phyloP scores from a whole-genome alignment of 2,797 vertebrate genomes.

The Cyclura pinguis region DNA sequence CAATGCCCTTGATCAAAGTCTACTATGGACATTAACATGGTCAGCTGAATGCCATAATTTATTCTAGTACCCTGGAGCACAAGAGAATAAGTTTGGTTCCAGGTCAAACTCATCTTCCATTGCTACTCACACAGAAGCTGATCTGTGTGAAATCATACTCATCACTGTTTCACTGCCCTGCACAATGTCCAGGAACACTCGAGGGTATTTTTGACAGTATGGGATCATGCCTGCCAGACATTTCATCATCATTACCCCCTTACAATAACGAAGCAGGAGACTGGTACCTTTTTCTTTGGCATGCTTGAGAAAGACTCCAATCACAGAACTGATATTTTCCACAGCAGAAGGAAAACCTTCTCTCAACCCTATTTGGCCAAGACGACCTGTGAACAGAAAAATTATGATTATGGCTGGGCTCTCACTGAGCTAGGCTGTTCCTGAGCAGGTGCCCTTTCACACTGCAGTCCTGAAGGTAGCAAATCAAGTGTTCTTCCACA shows the following conservation, averaged over 20 bases:
- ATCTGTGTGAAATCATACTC: background rate
- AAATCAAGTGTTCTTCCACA: background rate
- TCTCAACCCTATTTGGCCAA: slow-evolving; percentile 91
- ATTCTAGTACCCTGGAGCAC: background rate
- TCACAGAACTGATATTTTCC: slow-evolving; percentile 87
- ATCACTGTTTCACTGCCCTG: background rate
- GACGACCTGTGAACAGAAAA: slow-evolving; percentile 79
- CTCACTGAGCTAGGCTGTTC: background rate
- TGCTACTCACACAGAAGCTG: background rate
- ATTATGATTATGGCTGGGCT: background rate
- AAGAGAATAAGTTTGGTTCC: background rate
- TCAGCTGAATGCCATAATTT: background rate
- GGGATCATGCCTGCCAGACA: background rate
- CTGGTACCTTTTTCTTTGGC: slow-evolving; percentile 91
- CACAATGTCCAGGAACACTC: background rate
- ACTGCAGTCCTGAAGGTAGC: background rate
- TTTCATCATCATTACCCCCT: background rate
- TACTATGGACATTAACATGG: background rate
- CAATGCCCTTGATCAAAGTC: background rate
- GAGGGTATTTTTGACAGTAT: too few relatives aligned
- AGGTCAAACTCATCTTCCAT: background rate
- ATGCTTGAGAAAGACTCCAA: slow-evolving; percentile 89
- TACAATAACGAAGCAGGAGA: background rate
- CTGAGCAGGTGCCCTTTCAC: background rate
- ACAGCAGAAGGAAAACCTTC: slow-evolving; percentile 86